Conservation (phyloP, 2,113 vertebrate species). For the Halcyon malimbica region DNA sequence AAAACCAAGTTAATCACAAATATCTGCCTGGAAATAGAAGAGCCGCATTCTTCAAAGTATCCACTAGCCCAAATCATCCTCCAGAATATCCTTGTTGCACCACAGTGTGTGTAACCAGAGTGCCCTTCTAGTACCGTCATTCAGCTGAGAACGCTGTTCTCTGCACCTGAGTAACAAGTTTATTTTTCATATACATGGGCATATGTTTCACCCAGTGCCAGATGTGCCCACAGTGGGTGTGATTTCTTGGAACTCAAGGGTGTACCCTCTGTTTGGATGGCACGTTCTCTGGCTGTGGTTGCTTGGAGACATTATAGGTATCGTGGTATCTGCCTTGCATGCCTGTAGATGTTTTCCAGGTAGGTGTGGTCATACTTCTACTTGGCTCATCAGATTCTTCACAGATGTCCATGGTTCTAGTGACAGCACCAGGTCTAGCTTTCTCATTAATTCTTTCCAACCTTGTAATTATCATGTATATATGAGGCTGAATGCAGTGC, state of each 20-base stretch:
- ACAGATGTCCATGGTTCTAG: constrained; percentile 31
- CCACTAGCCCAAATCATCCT: neutral
- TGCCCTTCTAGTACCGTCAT: neutral
- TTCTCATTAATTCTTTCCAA: constrained; percentile 57
- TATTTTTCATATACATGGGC: neutral
- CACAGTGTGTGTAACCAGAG: neutral
- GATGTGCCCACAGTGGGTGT: constrained; percentile 36
- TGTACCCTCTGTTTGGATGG: constrained; percentile 51
- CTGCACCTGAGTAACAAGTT: neutral
- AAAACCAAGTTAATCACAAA: neutral
- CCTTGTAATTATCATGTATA: constrained; percentile 37
- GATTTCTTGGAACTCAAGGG: constrained; percentile 54
- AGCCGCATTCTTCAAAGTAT: neutral
- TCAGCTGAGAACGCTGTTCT: neutral
- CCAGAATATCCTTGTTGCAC: neutral
- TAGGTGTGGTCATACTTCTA: constrained; percentile 41
- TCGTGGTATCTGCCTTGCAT: constrained; percentile 42
- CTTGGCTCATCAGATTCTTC: constrained; percentile 57
- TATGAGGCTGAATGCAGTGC: neutral
- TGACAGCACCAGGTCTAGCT: constrained; percentile 31
- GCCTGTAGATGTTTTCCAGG: constrained; percentile 54
- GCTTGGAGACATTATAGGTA: constrained; percentile 50
- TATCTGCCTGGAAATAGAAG: neutral
- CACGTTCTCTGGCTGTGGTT: constrained; percentile 20
- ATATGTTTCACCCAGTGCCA: neutral